Conservation (phyloP, 1,140 invertebrate genomes). For the Hormaphis cornu region DNA sequence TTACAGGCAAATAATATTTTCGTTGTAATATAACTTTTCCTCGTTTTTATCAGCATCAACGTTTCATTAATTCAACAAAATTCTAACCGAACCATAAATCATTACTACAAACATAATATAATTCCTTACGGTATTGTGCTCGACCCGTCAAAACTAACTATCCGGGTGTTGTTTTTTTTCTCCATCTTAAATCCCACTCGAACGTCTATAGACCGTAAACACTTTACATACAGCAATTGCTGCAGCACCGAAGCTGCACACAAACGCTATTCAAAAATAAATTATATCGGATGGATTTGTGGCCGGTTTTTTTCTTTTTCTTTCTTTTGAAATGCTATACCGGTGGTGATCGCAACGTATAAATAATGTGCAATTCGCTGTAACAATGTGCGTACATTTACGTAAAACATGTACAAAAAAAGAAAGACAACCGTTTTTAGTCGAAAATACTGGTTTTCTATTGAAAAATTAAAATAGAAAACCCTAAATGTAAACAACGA, state of each 20-base stretch:
- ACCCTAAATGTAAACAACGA: too few relatives aligned
- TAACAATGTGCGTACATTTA: not conserved
- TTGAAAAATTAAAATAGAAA: too few relatives aligned
- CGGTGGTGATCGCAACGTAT: not conserved
- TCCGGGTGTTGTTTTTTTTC: conserved; percentile 12
- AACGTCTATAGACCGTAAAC: conserved; percentile 10
- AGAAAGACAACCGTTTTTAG: not conserved
- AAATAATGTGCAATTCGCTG: not conserved
- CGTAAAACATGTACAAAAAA: not conserved
- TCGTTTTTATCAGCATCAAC: too few relatives aligned
- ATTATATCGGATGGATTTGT: conserved; percentile 11
- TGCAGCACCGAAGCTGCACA: not conserved
- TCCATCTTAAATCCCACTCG: conserved; percentile 13
- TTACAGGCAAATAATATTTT: too few relatives aligned
- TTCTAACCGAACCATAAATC: not conserved
- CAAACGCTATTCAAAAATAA: not conserved
- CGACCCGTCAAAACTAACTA: conserved; percentile 2
- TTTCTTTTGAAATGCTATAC: not conserved
- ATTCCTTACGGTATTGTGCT: not conserved
- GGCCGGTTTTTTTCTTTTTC: not conserved
- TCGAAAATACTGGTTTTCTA: too few relatives aligned
- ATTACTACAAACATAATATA: not conserved
- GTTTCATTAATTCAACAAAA: not conserved
- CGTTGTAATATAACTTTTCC: too few relatives aligned
- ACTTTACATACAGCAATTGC: not conserved